Evolutionary conservation across 2,888 invertebrate genomes (phyloP).

Genomic region (Euproctis similis): DNA sequence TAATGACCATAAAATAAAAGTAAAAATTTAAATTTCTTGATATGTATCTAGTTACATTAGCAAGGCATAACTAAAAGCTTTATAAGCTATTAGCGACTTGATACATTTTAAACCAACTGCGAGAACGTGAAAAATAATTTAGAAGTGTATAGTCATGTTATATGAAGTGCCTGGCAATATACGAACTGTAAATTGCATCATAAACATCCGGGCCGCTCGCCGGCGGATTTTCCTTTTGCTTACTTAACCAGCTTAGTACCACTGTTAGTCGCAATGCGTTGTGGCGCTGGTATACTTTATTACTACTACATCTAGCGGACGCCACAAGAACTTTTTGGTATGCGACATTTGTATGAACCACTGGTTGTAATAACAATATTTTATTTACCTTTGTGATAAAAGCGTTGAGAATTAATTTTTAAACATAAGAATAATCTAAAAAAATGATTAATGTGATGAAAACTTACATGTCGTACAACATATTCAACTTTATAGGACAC

Average conservation of each 20-base stretch:
- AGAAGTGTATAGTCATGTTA: constrained; percentile 55
- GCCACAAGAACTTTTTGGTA: constrained; percentile 37
- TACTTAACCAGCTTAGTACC: constrained; percentile 31
- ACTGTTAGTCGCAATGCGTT: constrained; percentile 20
- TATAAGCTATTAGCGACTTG: no score
- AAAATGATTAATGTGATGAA: no score
- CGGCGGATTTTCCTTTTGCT: constrained; percentile 32
- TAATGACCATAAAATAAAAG: no score
- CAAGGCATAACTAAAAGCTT: no score
- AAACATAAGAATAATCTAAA: no score
- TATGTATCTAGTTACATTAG: no score
- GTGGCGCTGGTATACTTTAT: constrained; percentile 26
- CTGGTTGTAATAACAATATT: no score
- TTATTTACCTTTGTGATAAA: no score
- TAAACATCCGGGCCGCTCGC: constrained; percentile 54
- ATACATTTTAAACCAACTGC: constrained; percentile 32
- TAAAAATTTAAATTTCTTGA: no score
- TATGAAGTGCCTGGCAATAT: constrained; percentile 63
- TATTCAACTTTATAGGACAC: no score
- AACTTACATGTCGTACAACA: no score
- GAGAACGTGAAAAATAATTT: constrained; percentile 41
- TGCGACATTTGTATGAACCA: neutral
- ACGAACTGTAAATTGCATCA: constrained; percentile 67
- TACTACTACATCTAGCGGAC: constrained; percentile 48
- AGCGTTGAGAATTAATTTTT: no score